Evolutionary conservation across 2,113 vertebrate species (phyloP).

Genomic region (Rhadina sibilatrix): DNA sequence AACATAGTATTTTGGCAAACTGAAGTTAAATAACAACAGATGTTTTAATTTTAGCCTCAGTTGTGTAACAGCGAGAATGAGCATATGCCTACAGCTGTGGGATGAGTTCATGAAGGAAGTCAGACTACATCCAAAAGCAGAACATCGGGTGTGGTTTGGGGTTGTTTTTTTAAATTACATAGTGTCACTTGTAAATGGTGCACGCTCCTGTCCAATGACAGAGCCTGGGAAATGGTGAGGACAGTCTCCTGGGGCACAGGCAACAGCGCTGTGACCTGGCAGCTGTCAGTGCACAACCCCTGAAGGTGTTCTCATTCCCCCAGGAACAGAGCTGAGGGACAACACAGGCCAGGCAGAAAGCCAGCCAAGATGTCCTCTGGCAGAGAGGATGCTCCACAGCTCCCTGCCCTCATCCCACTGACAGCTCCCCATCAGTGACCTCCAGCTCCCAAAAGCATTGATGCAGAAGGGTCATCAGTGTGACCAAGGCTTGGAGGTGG

Average conservation of each 20-base stretch:
- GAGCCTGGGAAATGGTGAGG: not conserved
- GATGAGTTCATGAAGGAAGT: not conserved
- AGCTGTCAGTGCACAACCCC: not conserved
- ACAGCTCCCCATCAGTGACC: fast-evolving
- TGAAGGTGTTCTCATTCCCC: not conserved
- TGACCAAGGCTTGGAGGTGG: not conserved
- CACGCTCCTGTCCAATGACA: not conserved
- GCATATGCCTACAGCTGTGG: not conserved
- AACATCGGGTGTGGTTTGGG: not conserved
- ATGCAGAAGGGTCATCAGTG: fast-evolving
- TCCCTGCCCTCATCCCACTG: not conserved
- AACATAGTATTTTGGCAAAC: constrained; percentile 14
- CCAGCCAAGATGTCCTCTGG: not conserved
- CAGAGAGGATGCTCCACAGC: not conserved
- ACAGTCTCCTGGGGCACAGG: fast-evolving
- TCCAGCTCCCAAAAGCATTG: not conserved
- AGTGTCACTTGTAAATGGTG: not conserved
- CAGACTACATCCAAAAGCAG: not conserved
- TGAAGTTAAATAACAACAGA: constrained; percentile 46
- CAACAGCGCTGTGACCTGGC: not conserved
- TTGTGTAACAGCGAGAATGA: not conserved
- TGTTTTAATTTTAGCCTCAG: constrained; percentile 42
- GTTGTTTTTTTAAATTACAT: not conserved
- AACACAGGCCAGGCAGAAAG: not conserved
- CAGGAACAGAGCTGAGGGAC: not conserved